phyloP scores from a whole-genome alignment of 2,888 invertebrate species.

The Luperina testacea region DNA sequence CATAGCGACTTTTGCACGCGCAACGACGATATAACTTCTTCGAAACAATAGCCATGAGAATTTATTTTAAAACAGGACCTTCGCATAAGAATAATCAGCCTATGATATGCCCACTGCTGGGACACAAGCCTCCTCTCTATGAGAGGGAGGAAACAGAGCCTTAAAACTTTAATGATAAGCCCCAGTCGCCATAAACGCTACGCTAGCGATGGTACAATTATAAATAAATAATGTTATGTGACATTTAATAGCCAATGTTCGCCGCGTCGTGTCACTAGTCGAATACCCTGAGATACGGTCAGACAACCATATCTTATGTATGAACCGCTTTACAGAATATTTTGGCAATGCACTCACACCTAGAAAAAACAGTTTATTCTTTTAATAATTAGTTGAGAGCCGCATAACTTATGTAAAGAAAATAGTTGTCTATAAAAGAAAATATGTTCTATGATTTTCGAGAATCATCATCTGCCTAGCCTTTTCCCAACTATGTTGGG shows the following conservation, averaged over 20 bases:
- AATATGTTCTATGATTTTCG: not conserved
- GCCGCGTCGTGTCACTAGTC: constrained; percentile 72
- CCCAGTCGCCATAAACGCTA: too few relatives aligned
- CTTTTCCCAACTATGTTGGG: too few relatives aligned
- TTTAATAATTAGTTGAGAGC: constrained; percentile 3
- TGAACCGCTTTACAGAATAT: constrained; percentile 31
- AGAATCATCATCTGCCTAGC: too few relatives aligned
- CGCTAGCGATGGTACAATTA: constrained; percentile 8
- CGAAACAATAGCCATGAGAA: too few relatives aligned
- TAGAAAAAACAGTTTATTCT: not conserved
- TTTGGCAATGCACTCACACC: constrained; percentile 34
- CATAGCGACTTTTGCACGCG: too few relatives aligned
- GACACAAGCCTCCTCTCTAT: too few relatives aligned
- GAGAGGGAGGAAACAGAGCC: too few relatives aligned
- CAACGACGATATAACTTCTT: too few relatives aligned
- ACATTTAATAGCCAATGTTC: constrained; percentile 36
- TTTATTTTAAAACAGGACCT: too few relatives aligned
- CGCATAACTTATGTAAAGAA: constrained; percentile 19
- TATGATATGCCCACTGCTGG: too few relatives aligned
- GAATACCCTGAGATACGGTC: constrained; percentile 62
- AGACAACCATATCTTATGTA: not conserved
- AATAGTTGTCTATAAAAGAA: not conserved
- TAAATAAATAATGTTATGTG: constrained; percentile 31
- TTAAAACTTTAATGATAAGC: too few relatives aligned
- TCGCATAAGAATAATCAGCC: too few relatives aligned